Evolutionary conservation across 2,888 invertebrate species (phyloP).

Genomic region (Lottia scabra): DNA sequence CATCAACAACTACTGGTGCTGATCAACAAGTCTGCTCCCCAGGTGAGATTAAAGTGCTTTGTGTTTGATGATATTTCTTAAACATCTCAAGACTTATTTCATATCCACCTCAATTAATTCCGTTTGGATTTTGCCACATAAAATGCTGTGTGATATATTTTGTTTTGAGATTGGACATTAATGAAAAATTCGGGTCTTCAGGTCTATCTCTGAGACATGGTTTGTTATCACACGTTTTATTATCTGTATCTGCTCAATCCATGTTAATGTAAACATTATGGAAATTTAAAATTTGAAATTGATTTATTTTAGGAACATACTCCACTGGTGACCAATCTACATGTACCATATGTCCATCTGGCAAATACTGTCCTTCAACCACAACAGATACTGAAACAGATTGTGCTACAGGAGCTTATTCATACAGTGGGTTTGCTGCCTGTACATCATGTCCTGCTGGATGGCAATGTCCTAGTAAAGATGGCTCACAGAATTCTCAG

Average conservation of each 20-base stretch:
- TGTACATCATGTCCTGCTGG: slow-evolving; percentile 52
- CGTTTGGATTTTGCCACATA: no score
- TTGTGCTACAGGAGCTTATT: slow-evolving; percentile 44
- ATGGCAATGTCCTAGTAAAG: slow-evolving; percentile 45
- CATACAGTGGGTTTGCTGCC: slow-evolving; percentile 31
- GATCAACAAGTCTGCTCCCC: slow-evolving; percentile 41
- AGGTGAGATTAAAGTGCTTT: no score
- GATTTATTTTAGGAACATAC: slow-evolving; percentile 46
- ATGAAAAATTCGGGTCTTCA: no score
- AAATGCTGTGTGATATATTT: no score
- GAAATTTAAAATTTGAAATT: background rate
- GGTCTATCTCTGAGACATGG: no score
- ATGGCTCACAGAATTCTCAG: slow-evolving; percentile 46
- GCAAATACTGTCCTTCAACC: slow-evolving; percentile 47
- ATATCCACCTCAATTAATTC: background rate
- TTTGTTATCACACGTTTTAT: no score
- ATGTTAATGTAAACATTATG: background rate
- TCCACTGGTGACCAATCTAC: slow-evolving; percentile 46
- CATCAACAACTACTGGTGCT: slow-evolving; percentile 46
- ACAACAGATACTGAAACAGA: slow-evolving; percentile 21
- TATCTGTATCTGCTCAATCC: background rate
- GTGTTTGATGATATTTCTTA: no score
- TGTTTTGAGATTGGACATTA: no score
- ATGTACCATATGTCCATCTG: slow-evolving; percentile 60
- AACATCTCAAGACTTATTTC: no score